Conservation (phyloP, 37 sponge, comb jelly and placozoan species). For the Oscarella lobularis region DNA sequence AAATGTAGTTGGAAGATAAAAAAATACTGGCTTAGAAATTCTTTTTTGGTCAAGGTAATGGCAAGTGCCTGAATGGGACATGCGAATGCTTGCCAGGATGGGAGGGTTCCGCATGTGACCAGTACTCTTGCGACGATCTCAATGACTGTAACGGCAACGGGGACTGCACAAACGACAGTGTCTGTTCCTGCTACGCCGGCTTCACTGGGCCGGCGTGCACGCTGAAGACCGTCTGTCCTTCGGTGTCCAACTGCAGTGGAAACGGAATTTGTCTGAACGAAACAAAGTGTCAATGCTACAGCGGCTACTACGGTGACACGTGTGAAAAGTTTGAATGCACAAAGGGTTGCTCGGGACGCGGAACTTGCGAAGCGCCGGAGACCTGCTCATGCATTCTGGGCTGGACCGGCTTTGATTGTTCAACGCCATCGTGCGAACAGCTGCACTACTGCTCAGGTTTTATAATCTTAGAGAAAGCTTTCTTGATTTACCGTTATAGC, state of each 20-base stretch:
- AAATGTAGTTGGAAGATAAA: too few relatives aligned
- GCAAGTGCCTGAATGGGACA: too few relatives aligned
- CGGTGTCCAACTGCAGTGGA: neutral
- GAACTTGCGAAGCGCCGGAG: neutral
- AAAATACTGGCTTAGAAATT: too few relatives aligned
- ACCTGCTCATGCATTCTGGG: neutral
- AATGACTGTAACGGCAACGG: neutral
- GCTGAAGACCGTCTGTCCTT: neutral
- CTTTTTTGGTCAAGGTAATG: too few relatives aligned
- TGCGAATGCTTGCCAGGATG: too few relatives aligned
- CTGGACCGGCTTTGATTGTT: neutral
- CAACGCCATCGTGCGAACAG: neutral
- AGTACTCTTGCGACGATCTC: neutral
- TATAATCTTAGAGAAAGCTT: neutral
- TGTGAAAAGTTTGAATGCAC: neutral
- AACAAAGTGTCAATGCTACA: neutral
- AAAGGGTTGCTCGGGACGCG: neutral
- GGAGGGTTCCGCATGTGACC: neutral
- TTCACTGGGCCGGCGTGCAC: neutral
- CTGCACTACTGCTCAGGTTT: constrained; percentile 1
- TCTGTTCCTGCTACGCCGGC: neutral
- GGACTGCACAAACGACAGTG: neutral
- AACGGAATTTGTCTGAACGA: neutral
- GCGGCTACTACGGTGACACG: neutral
- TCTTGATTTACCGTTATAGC: neutral